These are phyloP conservation scores for Paracanthobrama guichenoti DNA, from an alignment of 2,113 vertebrate species.

Conservation along the genomic window DNA sequence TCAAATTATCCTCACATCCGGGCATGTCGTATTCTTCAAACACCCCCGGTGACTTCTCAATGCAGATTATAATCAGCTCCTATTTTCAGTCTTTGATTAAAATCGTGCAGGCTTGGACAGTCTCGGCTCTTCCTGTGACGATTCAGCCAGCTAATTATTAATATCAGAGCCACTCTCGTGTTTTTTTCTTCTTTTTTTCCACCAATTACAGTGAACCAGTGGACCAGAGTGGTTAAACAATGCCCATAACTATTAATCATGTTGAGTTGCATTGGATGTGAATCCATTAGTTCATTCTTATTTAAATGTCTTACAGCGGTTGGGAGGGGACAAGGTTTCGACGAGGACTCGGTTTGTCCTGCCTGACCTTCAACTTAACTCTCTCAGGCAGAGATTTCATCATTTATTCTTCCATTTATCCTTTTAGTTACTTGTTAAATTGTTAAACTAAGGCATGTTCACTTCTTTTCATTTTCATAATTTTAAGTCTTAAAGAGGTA, in stretches of 20 bases:
- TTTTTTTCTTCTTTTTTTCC: constrained; percentile 7
- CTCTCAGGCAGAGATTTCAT: constrained; percentile 25
- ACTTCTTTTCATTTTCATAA: neutral
- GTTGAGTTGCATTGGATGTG: constrained; percentile 60
- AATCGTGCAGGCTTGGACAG: constrained; percentile 74
- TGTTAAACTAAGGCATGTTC: constrained; percentile 10
- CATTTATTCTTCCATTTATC: constrained; percentile 14
- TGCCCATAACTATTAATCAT: constrained; percentile 70
- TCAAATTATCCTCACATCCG: constrained; percentile 78
- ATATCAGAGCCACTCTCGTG: constrained; percentile 59
- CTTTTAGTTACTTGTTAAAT: constrained; percentile 12
- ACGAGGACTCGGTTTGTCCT: constrained; percentile 50
- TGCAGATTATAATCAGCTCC: constrained; percentile 79
- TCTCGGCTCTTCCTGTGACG: constrained; percentile 49
- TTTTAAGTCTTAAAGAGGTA: neutral
- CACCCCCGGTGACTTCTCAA: constrained; percentile 78
- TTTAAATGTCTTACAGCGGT: constrained; percentile 60
- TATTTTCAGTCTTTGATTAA: constrained; percentile 81
- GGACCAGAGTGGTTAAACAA: constrained; percentile 68
- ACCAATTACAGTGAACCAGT: constrained; percentile 61
- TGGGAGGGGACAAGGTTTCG: constrained; percentile 32
- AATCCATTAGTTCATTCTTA: constrained; percentile 64
- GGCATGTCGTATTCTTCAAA: constrained; percentile 76
- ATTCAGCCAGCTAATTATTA: constrained; percentile 74
- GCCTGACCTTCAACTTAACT: constrained; percentile 53